phyloP scores from a whole-genome alignment of 1,140 invertebrate genomes.

The Episyrphus balteatus region DNA sequence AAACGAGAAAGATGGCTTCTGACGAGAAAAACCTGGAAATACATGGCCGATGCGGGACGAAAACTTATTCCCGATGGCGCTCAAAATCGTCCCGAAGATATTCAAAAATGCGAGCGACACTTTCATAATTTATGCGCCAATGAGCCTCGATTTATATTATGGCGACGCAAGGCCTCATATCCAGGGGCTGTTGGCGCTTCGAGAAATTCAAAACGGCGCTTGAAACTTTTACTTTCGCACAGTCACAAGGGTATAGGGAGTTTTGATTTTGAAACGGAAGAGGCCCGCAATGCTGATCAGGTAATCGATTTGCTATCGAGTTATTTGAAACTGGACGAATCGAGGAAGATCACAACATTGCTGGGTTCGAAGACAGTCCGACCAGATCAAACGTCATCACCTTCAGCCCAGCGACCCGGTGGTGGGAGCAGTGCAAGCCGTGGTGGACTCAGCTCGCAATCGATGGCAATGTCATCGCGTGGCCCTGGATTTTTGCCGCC shows the following conservation, averaged over 20 bases:
- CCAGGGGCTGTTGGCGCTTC: slow-evolving; percentile 52
- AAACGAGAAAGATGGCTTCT: slow-evolving; percentile 67
- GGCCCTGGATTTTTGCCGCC: slow-evolving; percentile 1
- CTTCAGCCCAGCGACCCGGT: slow-evolving; percentile 18
- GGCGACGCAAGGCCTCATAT: slow-evolving; percentile 64
- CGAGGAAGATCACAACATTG: slow-evolving; percentile 19
- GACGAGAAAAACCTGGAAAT: slow-evolving; percentile 78
- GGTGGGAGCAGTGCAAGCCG: background rate
- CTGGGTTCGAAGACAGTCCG: slow-evolving; percentile 23
- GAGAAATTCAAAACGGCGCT: slow-evolving; percentile 42
- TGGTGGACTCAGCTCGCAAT: background rate
- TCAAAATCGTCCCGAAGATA: slow-evolving; percentile 56
- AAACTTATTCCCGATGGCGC: slow-evolving; percentile 67
- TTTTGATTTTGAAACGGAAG: slow-evolving; percentile 3
- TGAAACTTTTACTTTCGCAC: slow-evolving; percentile 38
- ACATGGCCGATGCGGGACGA: slow-evolving; percentile 80
- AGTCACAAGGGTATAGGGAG: background rate
- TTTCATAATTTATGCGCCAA: slow-evolving; percentile 71
- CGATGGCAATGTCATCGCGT: background rate
- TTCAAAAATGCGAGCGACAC: slow-evolving; percentile 67
- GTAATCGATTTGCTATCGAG: slow-evolving; percentile 21
- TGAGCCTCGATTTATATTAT: slow-evolving; percentile 65
- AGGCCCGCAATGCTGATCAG: slow-evolving; percentile 13
- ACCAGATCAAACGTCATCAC: slow-evolving; percentile 26
- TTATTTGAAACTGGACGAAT: slow-evolving; percentile 22